Evolutionary conservation across 2,113 vertebrate genomes (phyloP).

Genomic region (Epinephelus lanceolatus): DNA sequence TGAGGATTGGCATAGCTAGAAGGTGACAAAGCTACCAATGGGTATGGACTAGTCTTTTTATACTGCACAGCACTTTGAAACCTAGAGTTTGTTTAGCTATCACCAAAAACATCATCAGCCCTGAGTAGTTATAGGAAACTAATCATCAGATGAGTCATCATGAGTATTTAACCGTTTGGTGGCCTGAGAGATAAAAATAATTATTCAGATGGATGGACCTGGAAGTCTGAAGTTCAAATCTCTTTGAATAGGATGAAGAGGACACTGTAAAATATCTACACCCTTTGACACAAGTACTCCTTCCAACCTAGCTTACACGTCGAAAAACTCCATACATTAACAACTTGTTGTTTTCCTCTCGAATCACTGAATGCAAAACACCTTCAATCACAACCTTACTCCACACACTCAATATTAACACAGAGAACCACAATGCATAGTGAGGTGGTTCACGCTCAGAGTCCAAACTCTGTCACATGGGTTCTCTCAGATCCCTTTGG

Average conservation of each 20-base stretch:
- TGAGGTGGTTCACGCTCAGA: not conserved
- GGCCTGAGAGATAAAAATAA: not conserved
- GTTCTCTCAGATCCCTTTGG: slow-evolving; percentile 18
- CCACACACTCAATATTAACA: not conserved
- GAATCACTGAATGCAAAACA: not conserved
- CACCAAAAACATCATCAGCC: not conserved
- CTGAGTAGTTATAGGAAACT: not conserved
- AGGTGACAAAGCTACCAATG: too few species aligned
- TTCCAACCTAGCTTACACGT: not conserved
- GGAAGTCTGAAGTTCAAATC: not conserved
- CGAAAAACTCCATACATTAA: not conserved
- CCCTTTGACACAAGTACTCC: not conserved
- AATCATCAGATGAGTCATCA: not conserved
- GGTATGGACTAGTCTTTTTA: too few species aligned
- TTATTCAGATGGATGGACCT: not conserved
- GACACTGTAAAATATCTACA: not conserved
- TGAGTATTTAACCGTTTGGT: not conserved
- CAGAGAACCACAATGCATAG: slow-evolving; percentile 10
- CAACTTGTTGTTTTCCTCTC: not conserved
- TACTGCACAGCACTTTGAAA: not conserved
- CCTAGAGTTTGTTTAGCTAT: not conserved
- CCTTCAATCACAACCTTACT: not conserved
- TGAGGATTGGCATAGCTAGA: too few species aligned
- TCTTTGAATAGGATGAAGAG: not conserved
- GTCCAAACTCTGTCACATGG: slow-evolving; percentile 15